These are phyloP conservation scores for Varecia variegata DNA, from an alignment of 2,797 vertebrate species.

Conservation along the genomic window DNA sequence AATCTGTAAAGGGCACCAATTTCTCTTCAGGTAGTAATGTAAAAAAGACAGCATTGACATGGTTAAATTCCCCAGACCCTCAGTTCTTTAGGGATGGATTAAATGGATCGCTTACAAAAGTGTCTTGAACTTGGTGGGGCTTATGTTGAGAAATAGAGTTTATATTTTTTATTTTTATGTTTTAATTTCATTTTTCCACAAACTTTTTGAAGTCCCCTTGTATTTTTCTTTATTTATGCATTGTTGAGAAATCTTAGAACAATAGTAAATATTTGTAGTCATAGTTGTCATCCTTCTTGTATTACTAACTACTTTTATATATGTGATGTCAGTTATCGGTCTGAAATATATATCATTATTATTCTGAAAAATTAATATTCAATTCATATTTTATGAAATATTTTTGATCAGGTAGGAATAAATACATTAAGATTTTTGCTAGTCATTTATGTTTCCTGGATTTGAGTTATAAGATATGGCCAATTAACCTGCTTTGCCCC, in stretches of 20 bases:
- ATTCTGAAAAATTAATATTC: neutral
- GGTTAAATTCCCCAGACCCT: neutral
- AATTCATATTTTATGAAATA: neutral
- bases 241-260: neutral
- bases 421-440: neutral
- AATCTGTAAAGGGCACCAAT: neutral
- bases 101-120: neutral
- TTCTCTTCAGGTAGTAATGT: neutral
- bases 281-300: neutral
- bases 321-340: neutral
- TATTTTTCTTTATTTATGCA: neutral
- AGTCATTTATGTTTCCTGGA: neutral
- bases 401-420: neutral
- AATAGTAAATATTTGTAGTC: neutral
- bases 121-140: neutral
- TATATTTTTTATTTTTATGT: neutral
- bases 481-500: neutral
- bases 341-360: neutral
- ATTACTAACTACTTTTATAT: neutral
- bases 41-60: neutral
- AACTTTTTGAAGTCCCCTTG: neutral
- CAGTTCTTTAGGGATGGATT: neutral
- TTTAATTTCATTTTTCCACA: neutral
- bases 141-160: neutral
- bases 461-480: constrained; percentile 16